Base-by-base conservation (phyloP, 2,888 invertebrate species). In the Pachliopta kotzebuea region DNA sequence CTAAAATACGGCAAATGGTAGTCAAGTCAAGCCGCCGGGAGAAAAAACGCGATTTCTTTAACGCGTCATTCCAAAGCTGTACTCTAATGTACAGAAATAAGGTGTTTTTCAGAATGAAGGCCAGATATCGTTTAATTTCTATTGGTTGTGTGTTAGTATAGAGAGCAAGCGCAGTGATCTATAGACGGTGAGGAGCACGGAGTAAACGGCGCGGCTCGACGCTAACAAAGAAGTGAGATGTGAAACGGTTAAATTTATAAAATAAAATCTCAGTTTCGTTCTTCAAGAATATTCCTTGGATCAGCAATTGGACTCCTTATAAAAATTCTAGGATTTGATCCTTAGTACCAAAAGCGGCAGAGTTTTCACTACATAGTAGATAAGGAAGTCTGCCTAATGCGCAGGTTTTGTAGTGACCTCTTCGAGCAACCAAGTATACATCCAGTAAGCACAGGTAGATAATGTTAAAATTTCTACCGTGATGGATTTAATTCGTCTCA, bases 81-180 rank as follows among this genome's bases (percentile, higher is more conserved):
- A 68, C 76, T 70, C 64, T 73, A 68, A 17, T 18, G 0, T 4
- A 29, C 23, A 2, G 20, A 0, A 0, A 26, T 71, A 78, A 66
- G 69, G 74, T 74, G 67, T 65, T 63, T 71, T 70, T 67, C 73
- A 72, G 45, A 53, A 52, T 68, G 67, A 65, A 53, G 23, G 31
- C 53, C 68, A 63, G 50, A 56, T 59, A 68, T 71, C 72, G 73
- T 78, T 81, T 83, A 83, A 80, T 81, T 83, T 84, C 81, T 84
- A 83, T 84, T 74, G 76, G 81, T 79, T 78, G 81, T 81, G 80
- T 77, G 80, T 73, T 78, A 81, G 81, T 83, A 82, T 79, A 80
- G 83, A 84, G 87, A 84, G 85, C 82, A 85, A 79, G 84, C 80
- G 74, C 80, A 82, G 82, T 86, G 84, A 88, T 85, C 77, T 86